A percentile compares a stretch with the other conserved stretches of the same genome.
Conservation (phyloP, 2,797 vertebrate genomes). For the Mormyrus proboscirostris region DNA sequence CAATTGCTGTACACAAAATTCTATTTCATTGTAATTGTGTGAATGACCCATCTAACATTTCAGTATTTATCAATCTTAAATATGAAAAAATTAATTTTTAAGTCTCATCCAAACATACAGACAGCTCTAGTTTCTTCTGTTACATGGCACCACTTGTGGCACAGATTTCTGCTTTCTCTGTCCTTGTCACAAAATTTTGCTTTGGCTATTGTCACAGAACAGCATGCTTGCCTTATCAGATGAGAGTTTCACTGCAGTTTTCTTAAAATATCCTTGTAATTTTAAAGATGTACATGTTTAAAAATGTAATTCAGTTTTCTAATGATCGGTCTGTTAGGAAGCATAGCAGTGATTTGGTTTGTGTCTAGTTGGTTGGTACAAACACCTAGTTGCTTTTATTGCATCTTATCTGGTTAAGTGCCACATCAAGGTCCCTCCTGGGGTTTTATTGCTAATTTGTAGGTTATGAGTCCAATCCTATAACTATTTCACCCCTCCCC, state of each 20-base stretch:
- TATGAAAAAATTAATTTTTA: background rate
- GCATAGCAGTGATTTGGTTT: background rate
- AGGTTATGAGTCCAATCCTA: background rate
- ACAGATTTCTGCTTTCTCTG: background rate
- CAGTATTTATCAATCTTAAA: background rate
- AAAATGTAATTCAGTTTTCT: background rate
- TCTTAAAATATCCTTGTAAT: background rate
- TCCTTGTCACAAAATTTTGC: background rate
- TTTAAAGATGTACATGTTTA: background rate
- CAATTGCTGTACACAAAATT: background rate
- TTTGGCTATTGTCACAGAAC: background rate
- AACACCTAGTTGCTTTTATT: background rate
- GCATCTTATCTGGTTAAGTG: background rate
- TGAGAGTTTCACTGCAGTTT: background rate
- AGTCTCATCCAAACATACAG: background rate
- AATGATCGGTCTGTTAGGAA: background rate
- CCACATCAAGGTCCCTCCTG: background rate
- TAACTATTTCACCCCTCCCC: background rate
- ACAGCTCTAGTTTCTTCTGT: background rate
- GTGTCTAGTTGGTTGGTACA: background rate
- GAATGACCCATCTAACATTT: background rate
- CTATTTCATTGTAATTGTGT: background rate
- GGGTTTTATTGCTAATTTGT: conserved; percentile 1
- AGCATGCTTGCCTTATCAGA: background rate
- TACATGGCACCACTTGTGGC: background rate